These are phyloP conservation scores for Drosophila sp. DNA, from an alignment of 1,140 invertebrate genomes.

Conservation along the genomic window DNA sequence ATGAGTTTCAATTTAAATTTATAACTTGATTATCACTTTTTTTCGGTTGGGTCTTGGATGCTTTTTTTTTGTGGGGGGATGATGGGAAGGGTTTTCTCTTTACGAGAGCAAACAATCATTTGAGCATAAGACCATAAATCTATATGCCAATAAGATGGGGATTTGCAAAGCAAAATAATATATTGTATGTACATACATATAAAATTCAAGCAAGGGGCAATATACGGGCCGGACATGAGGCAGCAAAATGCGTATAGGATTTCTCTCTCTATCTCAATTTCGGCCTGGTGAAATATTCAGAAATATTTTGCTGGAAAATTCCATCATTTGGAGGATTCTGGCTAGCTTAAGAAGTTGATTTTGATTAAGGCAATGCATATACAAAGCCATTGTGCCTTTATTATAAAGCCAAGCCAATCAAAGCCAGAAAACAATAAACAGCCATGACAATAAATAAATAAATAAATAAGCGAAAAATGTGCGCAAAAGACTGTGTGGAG, in stretches of 20 bases:
- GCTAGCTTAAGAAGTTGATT: conserved; percentile 11
- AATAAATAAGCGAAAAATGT: conserved; percentile 59
- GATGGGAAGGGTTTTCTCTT: conserved; percentile 15
- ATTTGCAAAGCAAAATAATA: conserved; percentile 16
- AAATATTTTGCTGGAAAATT: conserved; percentile 15
- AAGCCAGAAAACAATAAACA: conserved; percentile 74
- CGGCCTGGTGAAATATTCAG: conserved; percentile 18
- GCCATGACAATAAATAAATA: conserved; percentile 78
- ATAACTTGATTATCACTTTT: conserved; percentile 64
- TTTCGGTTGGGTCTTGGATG: conserved; percentile 31
- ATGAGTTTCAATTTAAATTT: conserved; percentile 60
- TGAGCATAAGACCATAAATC: conserved; percentile 61
- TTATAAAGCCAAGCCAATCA: conserved; percentile 60
- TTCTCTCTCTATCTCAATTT: background rate
- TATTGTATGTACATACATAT: background rate
- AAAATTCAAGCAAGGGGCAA: background rate
- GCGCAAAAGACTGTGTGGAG: conserved; percentile 35
- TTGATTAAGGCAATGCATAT: conserved; percentile 15
- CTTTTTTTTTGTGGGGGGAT: background rate
- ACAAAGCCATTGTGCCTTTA: conserved; percentile 18
- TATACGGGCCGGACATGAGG: conserved; percentile 16
- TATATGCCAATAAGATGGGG: conserved; percentile 39
- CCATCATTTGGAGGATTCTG: background rate
- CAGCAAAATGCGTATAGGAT: conserved; percentile 12
- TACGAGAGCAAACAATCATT: conserved; percentile 50